A percentile compares a stretch with the other conserved stretches of the same genome.
Conservation (phyloP, 2,888 invertebrate species). For the Aphidoletes aphidimyza region DNA sequence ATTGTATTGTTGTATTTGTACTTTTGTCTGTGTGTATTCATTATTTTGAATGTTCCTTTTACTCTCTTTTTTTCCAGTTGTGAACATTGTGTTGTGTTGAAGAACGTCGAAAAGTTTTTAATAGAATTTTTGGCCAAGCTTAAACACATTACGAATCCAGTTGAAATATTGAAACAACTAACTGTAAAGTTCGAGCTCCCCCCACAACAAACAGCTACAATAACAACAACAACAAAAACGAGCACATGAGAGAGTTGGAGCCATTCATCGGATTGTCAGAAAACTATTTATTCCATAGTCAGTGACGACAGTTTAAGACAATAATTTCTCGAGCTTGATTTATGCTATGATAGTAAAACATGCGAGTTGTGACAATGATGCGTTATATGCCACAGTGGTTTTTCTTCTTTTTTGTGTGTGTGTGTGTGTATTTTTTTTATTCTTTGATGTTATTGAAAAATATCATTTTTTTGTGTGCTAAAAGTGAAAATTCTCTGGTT, state of each 20-base stretch:
- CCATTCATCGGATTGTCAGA: neutral
- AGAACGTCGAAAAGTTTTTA: constrained; percentile 19
- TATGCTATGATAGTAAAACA: neutral
- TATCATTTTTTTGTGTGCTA: too few species aligned
- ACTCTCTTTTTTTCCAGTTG: neutral
- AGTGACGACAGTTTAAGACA: constrained; percentile 9
- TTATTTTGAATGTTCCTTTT: neutral
- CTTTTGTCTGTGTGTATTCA: neutral
- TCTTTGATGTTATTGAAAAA: too few species aligned
- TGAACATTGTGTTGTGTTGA: neutral
- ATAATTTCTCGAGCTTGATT: constrained; percentile 10
- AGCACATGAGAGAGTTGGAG: too few species aligned
- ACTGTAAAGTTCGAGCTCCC: neutral
- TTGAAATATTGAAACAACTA: neutral
- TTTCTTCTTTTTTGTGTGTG: neutral
- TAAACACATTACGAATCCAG: neutral
- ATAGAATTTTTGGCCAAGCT: constrained; percentile 11
- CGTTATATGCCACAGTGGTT: neutral
- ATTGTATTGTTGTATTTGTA: neutral
- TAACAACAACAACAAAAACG: too few species aligned
- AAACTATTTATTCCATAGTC: neutral
- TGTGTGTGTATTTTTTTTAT: too few species aligned
- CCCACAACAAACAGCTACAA: too few species aligned
- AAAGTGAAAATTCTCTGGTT: too few species aligned
- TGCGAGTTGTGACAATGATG: constrained; percentile 5